Evolutionary conservation across 2,888 invertebrate species (phyloP).

Genomic region (Tenthredo mesomela): DNA sequence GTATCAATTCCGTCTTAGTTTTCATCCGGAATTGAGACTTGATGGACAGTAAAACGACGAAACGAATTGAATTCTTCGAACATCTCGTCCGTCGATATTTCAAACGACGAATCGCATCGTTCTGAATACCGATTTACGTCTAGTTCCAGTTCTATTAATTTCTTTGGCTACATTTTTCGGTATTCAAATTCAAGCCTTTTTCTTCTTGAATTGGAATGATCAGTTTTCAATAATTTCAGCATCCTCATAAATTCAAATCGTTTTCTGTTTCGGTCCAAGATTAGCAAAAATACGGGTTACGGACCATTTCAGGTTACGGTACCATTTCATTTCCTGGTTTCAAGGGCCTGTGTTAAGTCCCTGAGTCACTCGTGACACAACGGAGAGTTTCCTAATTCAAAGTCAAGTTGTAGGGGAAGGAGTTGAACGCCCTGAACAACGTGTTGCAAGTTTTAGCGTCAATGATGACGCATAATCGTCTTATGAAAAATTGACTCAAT

Average conservation of each 20-base stretch:
- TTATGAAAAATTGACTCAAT: neutral
- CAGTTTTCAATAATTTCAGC: neutral
- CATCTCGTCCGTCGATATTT: neutral
- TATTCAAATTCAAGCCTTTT: neutral
- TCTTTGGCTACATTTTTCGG: neutral
- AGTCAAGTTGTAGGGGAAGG: neutral
- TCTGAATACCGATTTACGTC: neutral
- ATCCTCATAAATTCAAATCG: neutral
- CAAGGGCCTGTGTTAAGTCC: neutral
- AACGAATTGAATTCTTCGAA: neutral
- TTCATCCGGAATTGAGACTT: conserved; percentile 5
- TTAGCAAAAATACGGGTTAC: neutral
- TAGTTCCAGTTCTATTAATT: neutral
- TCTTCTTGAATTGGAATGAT: neutral
- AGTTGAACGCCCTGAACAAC: conserved; percentile 7
- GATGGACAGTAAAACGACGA: neutral
- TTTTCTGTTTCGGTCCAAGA: neutral
- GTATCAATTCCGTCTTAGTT: no score
- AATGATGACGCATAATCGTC: neutral
- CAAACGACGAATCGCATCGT: neutral
- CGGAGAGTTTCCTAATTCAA: neutral
- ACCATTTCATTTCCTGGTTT: neutral
- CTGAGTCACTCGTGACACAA: neutral
- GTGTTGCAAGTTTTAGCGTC: neutral
- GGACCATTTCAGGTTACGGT: neutral